These are phyloP conservation scores for Crenuchus spilurus DNA, from an alignment of 2,797 vertebrate species.

Conservation along the genomic window DNA sequence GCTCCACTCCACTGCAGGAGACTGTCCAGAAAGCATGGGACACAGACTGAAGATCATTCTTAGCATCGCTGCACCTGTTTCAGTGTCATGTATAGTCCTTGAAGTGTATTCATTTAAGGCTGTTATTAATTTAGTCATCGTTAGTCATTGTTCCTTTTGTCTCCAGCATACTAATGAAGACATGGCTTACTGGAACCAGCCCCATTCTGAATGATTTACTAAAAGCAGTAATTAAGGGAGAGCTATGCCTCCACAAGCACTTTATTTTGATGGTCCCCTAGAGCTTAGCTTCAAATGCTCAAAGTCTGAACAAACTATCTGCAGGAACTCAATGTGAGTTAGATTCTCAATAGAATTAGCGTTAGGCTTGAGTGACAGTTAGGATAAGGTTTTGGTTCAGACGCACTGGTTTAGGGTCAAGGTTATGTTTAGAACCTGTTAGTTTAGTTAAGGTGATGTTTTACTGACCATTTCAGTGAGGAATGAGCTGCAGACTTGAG, in stretches of 20 bases:
- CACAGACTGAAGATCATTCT: background rate
- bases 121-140: constrained; percentile 13
- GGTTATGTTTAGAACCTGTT: no score
- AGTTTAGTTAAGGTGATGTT: no score
- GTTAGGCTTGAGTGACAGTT: no score
- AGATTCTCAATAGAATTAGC: no score
- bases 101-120: background rate
- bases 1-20: background rate
- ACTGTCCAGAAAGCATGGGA: background rate
- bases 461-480: no score
- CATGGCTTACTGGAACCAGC: background rate
- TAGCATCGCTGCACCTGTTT: background rate
- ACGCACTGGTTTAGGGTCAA: no score
- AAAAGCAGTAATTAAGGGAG: background rate
- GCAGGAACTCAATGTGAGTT: background rate
- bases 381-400: no score
- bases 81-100: background rate
- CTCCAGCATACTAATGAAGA: background rate
- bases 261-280: background rate
- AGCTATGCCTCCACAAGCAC: background rate
- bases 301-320: background rate
- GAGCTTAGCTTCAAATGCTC: background rate
- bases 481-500: no score
- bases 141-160: background rate
- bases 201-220: constrained; percentile 1